Base-by-base conservation (phyloP, 64 coral and sea anemone species). In the Montipora cactus region DNA sequence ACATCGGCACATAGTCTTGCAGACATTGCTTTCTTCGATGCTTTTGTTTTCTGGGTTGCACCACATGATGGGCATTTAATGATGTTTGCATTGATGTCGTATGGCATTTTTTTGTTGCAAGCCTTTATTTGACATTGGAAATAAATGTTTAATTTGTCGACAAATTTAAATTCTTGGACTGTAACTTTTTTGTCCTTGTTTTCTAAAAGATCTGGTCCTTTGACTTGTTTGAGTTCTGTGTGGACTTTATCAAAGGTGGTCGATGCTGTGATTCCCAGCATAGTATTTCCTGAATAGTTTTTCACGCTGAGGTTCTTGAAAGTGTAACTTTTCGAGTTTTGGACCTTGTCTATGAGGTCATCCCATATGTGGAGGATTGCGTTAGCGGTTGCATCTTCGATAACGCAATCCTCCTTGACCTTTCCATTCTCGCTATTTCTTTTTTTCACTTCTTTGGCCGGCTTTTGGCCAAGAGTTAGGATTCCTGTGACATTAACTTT, bases 281-380 rank as follows among this genome's bases (percentile, higher is more conserved):
- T 67, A 77, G 84, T 59, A 52, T 83, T 73, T 59, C 92, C 86
- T 57, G 92, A 94, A 59, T 62, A 94, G 68, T 89, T 89, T 47
- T 94, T 94, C 4, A 94, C 67, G 89, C 87, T 81, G 15, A 94
- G 18, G 75, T 94, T 89, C 47, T 88, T 88, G 8, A 88, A 53
- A 21, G 71, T 44, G 84, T 90, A 95, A 48, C 76, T 75, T 85
- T 25, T 44, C 68, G 28, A 52, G 22, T 8, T 90, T 12, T 81
- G 81, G 67, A 74, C 62, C 28, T 5, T 47, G 59, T 59, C 13
- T 61, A 19, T 69, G 19, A 83, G 74, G 18, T 90, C 48, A 85
- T 95, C 93, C 93, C 93, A 90, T 9, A 95, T 20, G 68, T 95
- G 93, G 13, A 95, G 78, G 5, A 19, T 90, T 51, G 93, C 53